Evolutionary conservation across 2,888 invertebrate genomes (phyloP), one percentile per base, ranked within the genome.

Genomic region (Troglohyphantes excavatus): DNA sequence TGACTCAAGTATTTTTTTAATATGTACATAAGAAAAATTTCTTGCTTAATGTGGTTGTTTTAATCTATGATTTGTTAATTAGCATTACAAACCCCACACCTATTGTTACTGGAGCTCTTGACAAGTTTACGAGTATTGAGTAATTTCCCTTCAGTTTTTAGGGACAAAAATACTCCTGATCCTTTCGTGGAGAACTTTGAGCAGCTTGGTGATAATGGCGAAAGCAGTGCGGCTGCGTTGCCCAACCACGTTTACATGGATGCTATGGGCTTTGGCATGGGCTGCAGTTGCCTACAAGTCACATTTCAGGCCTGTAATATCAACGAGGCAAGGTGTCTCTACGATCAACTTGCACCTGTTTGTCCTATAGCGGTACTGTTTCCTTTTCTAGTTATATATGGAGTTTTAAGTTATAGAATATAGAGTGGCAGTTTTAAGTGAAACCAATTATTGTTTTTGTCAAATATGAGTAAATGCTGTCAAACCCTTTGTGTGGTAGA

Each of bases 211-310:
- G 97, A 97, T 93, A 96, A 96, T 7, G 94, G 94, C 90, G 94
- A 95, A 92, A 95, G 96, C 75, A 95, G 95, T 75, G 93, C 92
- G 13, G 96, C 96, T 0, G 96, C 97, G 0, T 94, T 95, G 92
- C 97, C 97, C 0, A 97, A 99, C 94, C 97, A 98, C 93, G 97
- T 99, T 91, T 98, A 99, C 93, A 96, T 99, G 96, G 99, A 99
- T 94, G 98, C 98, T 0, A 99, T 99, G 99, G 99, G 99, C 27
- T 99, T 99, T 93, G 99, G 92, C 83, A 99, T 99, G 99, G 99
- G 99, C 39, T 98, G 98, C 93, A 98, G 98, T 93, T 99, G 99
- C 93, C 95, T 99, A 59, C 99, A 99, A 94, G 95, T 98, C 84
- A 98, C 98, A 73, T 99, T 99, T 94, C 97, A 98, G 94, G 99